Conservation (phyloP, 2,113 vertebrate species). For the pig (Sus scrofa) region DNA sequence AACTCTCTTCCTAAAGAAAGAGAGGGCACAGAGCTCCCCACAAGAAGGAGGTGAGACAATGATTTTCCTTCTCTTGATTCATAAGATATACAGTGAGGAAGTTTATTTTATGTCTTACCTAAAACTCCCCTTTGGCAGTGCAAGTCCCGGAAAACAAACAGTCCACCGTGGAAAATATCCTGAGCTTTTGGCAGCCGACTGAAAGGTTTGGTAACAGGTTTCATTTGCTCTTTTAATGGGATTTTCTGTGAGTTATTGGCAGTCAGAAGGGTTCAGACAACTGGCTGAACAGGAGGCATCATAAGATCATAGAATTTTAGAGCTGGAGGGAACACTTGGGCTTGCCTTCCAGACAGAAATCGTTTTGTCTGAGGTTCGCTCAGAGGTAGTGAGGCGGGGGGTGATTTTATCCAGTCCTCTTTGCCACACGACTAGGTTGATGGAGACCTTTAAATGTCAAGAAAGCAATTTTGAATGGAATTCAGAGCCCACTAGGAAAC, state of each 20-base stretch:
- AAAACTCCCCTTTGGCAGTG: neutral
- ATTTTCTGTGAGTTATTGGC: slow-evolving; percentile 78
- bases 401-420: slow-evolving; percentile 13
- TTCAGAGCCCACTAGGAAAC: slow-evolving; percentile 72
- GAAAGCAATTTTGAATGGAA: slow-evolving; percentile 77
- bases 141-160: slow-evolving; percentile 64
- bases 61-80: neutral
- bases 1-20: neutral
- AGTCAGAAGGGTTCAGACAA: slow-evolving; percentile 65
- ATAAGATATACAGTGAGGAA: neutral
- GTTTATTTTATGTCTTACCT: slow-evolving; percentile 9
- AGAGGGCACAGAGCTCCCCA: fast-evolving
- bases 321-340: slow-evolving; percentile 24
- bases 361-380: slow-evolving; percentile 63
- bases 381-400: neutral
- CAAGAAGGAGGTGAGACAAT: neutral
- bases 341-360: slow-evolving; percentile 45
- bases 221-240: slow-evolving; percentile 75
- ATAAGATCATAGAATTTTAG: slow-evolving; percentile 51
- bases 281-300: slow-evolving; percentile 61
- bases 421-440: slow-evolving; percentile 56
- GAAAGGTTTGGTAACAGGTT: slow-evolving; percentile 68
- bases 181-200: slow-evolving; percentile 56
- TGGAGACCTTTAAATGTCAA: slow-evolving; percentile 87
- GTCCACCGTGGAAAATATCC: slow-evolving; percentile 19